Evolutionary conservation across 1,140 invertebrate genomes (phyloP).

Genomic region (Heliothis virescens): DNA sequence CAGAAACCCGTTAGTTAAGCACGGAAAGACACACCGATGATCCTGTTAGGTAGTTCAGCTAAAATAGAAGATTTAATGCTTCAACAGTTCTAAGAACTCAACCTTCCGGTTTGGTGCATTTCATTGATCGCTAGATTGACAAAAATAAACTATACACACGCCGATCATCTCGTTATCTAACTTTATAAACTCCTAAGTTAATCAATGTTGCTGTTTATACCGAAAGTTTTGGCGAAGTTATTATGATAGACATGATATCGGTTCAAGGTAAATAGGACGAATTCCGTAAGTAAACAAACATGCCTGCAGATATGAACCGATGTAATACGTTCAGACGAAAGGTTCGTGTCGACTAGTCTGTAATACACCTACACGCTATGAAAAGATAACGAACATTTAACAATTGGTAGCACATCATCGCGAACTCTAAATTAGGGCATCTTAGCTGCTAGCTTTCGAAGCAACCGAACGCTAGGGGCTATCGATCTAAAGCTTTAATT

Average conservation of each 20-base stretch:
- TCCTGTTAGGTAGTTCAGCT: slow-evolving; percentile 9
- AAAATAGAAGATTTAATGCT: neutral
- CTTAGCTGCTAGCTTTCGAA: too few relatives aligned
- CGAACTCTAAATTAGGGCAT: too few relatives aligned
- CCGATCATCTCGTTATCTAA: too few relatives aligned
- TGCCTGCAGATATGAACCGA: neutral
- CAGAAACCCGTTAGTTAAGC: slow-evolving; percentile 11
- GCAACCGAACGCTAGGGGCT: neutral
- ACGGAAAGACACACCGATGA: slow-evolving; percentile 4
- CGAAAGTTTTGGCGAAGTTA: neutral
- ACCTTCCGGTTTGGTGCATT: neutral
- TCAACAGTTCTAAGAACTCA: neutral
- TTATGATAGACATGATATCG: neutral
- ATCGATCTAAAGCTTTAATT: too few relatives aligned
- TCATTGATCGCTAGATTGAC: neutral
- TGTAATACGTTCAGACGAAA: neutral
- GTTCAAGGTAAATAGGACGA: slow-evolving; percentile 11
- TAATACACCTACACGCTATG: too few relatives aligned
- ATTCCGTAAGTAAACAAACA: slow-evolving; percentile 12
- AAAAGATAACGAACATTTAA: too few relatives aligned
- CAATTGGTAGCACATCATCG: too few relatives aligned
- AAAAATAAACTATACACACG: too few relatives aligned
- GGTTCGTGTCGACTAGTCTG: too few relatives aligned
- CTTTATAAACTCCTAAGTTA: neutral
- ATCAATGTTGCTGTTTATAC: neutral